These are phyloP conservation scores for Tachina fera DNA, from an alignment of 2,888 invertebrate genomes.

Conservation along the genomic window DNA sequence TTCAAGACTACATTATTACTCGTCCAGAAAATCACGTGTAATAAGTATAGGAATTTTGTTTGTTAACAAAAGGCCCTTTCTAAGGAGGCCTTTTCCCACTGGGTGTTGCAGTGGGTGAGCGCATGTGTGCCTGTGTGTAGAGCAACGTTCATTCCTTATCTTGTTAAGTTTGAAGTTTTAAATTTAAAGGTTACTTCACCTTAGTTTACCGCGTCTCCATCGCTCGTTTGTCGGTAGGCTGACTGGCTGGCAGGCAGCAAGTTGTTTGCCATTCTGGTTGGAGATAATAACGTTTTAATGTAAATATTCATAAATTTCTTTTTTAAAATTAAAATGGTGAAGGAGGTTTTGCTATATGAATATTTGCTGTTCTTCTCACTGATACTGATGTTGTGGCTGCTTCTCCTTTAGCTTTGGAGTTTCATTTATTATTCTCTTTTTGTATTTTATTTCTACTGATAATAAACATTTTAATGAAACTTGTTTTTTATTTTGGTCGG, in stretches of 20 bases:
- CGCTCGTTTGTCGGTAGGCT: conserved; percentile 65
- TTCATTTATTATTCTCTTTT: conserved; percentile 13
- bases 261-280: conserved; percentile 69
- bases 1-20: no score
- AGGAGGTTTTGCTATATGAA: conserved; percentile 65
- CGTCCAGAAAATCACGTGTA: no score
- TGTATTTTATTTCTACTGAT: conserved; percentile 48
- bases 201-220: conserved; percentile 70
- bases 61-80: neutral
- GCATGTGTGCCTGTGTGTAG: conserved; percentile 27
- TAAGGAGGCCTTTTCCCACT: neutral
- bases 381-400: conserved; percentile 26
- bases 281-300: conserved; percentile 72
- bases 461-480: conserved; percentile 69
- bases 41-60: no score
- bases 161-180: conserved; percentile 71
- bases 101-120: neutral
- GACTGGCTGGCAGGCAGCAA: conserved; percentile 61
- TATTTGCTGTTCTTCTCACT: conserved; percentile 48
- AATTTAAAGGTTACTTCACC: conserved; percentile 72
- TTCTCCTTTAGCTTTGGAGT: conserved; percentile 42
- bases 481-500: conserved; percentile 41
- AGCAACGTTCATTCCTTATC: conserved; percentile 63
- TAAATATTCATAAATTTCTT: conserved; percentile 72
- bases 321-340: conserved; percentile 72